phyloP scores from a whole-genome alignment of 2,888 invertebrate species.

The Prosapia bicincta region DNA sequence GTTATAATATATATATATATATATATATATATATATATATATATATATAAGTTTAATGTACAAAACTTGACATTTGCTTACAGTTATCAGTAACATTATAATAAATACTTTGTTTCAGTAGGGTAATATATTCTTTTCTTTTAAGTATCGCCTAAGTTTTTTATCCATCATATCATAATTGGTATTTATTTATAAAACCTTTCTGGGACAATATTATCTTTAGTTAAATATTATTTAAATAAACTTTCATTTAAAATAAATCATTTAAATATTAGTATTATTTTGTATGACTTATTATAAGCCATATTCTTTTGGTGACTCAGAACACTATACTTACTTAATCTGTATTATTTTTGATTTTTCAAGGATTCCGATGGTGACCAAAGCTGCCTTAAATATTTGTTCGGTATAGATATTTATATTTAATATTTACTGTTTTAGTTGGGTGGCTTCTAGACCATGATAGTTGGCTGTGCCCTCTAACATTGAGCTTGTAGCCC shows the following conservation, averaged over 20 bases:
- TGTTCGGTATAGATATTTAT: slow-evolving; percentile 65
- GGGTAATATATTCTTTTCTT: too few relatives aligned
- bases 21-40: too few relatives aligned
- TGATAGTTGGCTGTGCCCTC: slow-evolving; percentile 22
- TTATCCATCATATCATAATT: too few relatives aligned
- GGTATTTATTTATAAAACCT: too few relatives aligned
- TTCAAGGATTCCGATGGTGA: slow-evolving; percentile 49
- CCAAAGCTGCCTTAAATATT: slow-evolving; percentile 68
- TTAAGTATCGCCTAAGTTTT: too few relatives aligned
- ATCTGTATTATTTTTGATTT: slow-evolving; percentile 38
- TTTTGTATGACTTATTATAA: background rate
- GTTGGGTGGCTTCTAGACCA: background rate
- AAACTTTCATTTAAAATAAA: background rate
- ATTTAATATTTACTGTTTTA: slow-evolving; percentile 45
- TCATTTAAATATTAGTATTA: background rate
- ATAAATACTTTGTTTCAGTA: too few relatives aligned
- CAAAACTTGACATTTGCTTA: too few relatives aligned
- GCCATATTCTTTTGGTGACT: background rate
- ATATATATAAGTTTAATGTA: too few relatives aligned
- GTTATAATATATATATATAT: too few relatives aligned
- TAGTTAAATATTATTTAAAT: background rate
- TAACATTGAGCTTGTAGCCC: slow-evolving; percentile 31
- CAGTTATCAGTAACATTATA: too few relatives aligned
- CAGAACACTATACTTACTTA: background rate
- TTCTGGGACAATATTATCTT: background rate